Conservation (phyloP, 2,888 invertebrate genomes). For the Nomada fucata region DNA sequence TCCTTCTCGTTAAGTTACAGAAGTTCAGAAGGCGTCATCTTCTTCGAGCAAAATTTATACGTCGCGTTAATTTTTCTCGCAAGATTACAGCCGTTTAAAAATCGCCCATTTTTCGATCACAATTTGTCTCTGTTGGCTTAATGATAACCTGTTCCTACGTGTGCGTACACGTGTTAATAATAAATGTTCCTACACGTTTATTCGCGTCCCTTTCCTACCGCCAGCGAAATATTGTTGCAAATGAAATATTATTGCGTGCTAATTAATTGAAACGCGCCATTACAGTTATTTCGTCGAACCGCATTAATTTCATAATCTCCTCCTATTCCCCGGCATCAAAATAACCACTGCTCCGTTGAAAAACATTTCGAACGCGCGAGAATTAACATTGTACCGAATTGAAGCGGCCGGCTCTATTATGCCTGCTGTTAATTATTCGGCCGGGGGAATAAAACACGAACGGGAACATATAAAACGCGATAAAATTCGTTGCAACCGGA, state of each 20-base stretch:
- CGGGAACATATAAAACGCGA: not conserved
- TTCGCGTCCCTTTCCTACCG: not conserved
- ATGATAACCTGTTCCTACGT: too few species aligned
- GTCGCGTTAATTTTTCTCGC: too few species aligned
- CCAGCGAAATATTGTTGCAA: not conserved
- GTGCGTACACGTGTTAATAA: too few species aligned
- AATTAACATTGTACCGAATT: constrained; percentile 16
- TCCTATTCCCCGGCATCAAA: not conserved
- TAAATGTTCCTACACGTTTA: not conserved
- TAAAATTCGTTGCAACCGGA: not conserved
- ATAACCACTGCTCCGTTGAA: not conserved
- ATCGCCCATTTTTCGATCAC: too few species aligned
- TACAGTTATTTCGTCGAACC: not conserved
- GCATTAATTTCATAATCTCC: not conserved
- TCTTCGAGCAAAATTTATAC: too few species aligned
- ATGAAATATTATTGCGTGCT: not conserved
- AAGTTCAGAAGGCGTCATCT: too few species aligned
- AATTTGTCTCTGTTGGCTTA: too few species aligned
- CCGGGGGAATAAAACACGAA: not conserved
- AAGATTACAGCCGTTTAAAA: too few species aligned
- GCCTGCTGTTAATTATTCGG: constrained; percentile 5
- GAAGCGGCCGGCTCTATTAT: not conserved
- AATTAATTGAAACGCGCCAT: not conserved
- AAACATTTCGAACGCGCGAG: not conserved
- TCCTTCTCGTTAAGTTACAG: too few species aligned